phyloP scores from a whole-genome alignment of 1,140 invertebrate species.

The Zaprionus kolodkinae region DNA sequence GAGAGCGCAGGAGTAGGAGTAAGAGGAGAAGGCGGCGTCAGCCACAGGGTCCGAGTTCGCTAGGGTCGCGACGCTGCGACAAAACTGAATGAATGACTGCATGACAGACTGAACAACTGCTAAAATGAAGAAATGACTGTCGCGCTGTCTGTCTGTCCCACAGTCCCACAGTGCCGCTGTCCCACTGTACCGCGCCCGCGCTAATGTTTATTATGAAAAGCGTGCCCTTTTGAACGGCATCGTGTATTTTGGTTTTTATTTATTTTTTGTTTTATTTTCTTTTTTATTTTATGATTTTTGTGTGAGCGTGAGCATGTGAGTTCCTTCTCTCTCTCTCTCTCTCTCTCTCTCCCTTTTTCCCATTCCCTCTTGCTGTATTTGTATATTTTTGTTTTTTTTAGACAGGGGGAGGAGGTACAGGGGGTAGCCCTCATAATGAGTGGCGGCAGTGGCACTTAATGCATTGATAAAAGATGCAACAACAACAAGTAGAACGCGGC shows the following conservation, averaged over 20 bases:
- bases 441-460: constrained; percentile 66
- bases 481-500: constrained; percentile 17
- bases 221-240: constrained; percentile 81
- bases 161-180: background rate
- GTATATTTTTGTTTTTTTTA: constrained; percentile 62
- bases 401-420: constrained; percentile 13
- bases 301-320: constrained; percentile 32
- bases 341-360: background rate
- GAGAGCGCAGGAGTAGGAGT: background rate
- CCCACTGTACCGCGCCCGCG: constrained; percentile 28
- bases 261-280: constrained; percentile 44
- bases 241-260: constrained; percentile 78
- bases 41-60: constrained; percentile 20
- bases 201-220: constrained; percentile 82
- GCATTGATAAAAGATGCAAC: constrained; percentile 82
- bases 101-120: constrained; percentile 6
- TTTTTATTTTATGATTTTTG: constrained; percentile 60
- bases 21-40: background rate
- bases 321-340: background rate
- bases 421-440: constrained; percentile 72
- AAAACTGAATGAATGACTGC: constrained; percentile 8
- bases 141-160: constrained; percentile 32
- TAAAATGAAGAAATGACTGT: constrained; percentile 9
- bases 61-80: constrained; percentile 21
- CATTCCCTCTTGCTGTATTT: constrained; percentile 28